Percentiles rank a stretch among this genome's conserved stretches.
Evolutionary conservation across 2,888 invertebrate genomes (phyloP).

Genomic region (Aphelenchoides bicaudatus): DNA sequence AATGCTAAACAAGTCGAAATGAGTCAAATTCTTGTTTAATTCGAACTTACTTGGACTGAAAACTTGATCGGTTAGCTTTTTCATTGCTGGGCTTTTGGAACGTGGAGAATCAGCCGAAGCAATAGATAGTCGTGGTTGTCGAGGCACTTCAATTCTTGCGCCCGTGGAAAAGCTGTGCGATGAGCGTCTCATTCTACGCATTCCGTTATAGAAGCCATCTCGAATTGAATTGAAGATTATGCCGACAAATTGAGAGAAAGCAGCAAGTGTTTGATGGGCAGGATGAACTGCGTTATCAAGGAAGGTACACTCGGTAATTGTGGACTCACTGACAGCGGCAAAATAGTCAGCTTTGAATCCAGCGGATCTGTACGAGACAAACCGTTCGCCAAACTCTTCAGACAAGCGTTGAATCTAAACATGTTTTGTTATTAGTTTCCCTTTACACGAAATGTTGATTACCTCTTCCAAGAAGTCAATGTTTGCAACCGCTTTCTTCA

Average conservation of each 20-base stretch:
- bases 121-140: not conserved
- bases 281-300: conserved; percentile 52
- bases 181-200: conserved; percentile 34
- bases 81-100: too few species aligned
- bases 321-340: conserved; percentile 36
- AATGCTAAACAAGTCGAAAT: too few species aligned
- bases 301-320: conserved; percentile 48
- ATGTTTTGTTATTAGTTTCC: too few species aligned
- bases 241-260: conserved; percentile 49
- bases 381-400: conserved; percentile 34
- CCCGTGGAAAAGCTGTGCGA: conserved; percentile 39
- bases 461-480: conserved; percentile 49
- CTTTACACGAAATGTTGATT: too few species aligned
- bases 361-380: conserved; percentile 29
- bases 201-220: conserved; percentile 40
- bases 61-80: too few species aligned
- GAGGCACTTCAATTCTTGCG: not conserved
- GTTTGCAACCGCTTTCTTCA: conserved; percentile 50
- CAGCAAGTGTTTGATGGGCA: conserved; percentile 45
- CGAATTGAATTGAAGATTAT: conserved; percentile 43
- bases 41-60: too few species aligned
- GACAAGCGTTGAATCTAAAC: conserved; percentile 36
- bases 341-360: conserved; percentile 43
- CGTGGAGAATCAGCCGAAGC: too few species aligned
- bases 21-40: too few species aligned